Evolutionary conservation across 2,113 vertebrate genomes (phyloP).

Genomic region (Heterochromis multidens): DNA sequence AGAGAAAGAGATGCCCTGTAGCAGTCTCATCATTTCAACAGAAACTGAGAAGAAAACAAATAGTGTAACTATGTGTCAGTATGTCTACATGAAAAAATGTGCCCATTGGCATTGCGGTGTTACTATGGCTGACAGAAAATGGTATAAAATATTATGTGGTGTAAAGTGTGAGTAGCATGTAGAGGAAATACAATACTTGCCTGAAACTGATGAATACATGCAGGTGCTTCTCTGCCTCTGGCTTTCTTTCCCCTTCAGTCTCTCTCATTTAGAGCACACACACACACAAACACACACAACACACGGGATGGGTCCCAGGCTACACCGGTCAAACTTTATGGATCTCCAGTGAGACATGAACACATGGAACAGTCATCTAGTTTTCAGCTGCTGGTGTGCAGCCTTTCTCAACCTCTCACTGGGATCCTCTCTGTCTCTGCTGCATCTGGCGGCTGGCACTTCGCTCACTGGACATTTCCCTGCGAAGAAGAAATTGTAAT

Average conservation of each 20-base stretch:
- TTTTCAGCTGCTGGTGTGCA: constrained; percentile 60
- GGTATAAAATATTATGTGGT: constrained; percentile 10
- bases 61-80: constrained; percentile 11
- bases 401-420: constrained; percentile 41
- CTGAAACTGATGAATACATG: constrained; percentile 28
- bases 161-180: background rate
- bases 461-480: constrained; percentile 25
- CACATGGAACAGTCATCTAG: constrained; percentile 65
- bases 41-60: constrained; percentile 33
- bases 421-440: constrained; percentile 31
- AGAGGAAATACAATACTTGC: constrained; percentile 24
- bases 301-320: constrained; percentile 42
- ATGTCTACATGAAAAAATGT: background rate
- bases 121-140: constrained; percentile 2
- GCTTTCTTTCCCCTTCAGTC: background rate
- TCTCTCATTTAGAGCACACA: background rate
- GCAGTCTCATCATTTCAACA: constrained; percentile 21
- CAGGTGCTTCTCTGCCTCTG: background rate
- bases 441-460: constrained; percentile 25
- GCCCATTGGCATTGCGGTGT: background rate
- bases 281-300: background rate
- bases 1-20: background rate
- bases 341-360: constrained; percentile 61
- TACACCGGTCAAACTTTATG: constrained; percentile 46
- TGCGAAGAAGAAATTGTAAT: constrained; percentile 17